Evolutionary conservation across 1,140 invertebrate genomes (phyloP).

Genomic region (Anastrepha obliqua): DNA sequence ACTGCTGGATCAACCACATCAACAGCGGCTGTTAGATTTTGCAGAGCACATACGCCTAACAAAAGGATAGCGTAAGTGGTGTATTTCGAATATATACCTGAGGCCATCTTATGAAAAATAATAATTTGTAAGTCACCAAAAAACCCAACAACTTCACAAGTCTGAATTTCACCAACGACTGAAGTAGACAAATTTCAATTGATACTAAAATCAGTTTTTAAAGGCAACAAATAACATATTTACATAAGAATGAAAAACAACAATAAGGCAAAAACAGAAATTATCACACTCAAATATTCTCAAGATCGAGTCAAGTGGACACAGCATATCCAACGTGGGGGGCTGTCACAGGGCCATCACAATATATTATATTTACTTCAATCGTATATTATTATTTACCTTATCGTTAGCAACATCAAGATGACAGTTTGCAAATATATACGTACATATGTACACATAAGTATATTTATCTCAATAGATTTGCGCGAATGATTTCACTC

Average conservation of each 20-base stretch:
- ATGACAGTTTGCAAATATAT: neutral
- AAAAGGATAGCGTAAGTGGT: slow-evolving; percentile 4
- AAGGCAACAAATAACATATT: neutral
- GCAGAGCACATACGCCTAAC: neutral
- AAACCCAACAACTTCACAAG: slow-evolving; percentile 19
- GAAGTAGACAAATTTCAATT: neutral
- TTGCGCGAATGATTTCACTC: neutral
- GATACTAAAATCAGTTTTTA: neutral
- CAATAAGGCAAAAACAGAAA: neutral
- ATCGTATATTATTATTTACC: neutral
- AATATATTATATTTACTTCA: neutral
- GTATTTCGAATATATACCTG: neutral
- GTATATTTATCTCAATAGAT: neutral
- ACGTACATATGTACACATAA: too few species aligned
- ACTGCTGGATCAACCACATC: neutral
- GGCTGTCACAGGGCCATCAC: neutral
- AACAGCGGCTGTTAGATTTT: neutral
- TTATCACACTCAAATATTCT: slow-evolving; percentile 22
- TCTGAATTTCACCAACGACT: neutral
- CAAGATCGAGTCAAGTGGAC: slow-evolving; percentile 30
- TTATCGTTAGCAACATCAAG: neutral
- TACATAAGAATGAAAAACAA: neutral
- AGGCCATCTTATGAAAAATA: neutral
- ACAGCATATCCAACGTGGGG: neutral
- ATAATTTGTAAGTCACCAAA: neutral